Percentiles rank a stretch among this genome's conserved stretches.
Evolutionary conservation across 2,888 invertebrate genomes (phyloP).

Genomic region (Camptogramma bilineatum): DNA sequence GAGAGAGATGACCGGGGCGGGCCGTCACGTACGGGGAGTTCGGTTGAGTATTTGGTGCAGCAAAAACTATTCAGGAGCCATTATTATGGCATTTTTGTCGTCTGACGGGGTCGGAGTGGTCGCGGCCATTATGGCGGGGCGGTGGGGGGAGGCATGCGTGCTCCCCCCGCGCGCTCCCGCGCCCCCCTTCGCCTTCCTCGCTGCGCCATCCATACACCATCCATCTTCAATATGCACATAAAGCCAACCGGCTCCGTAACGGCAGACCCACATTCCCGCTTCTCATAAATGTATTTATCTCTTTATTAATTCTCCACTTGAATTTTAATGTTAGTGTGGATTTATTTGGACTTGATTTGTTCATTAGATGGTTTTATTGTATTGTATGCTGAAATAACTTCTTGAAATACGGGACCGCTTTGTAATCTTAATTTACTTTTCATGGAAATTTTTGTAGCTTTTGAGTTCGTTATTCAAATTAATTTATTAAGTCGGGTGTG

Average conservation of each 20-base stretch:
- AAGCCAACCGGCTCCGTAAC: constrained; percentile 82
- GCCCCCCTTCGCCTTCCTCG: constrained; percentile 50
- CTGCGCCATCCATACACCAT: constrained; percentile 72
- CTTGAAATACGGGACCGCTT: background rate
- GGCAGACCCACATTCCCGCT: constrained; percentile 83
- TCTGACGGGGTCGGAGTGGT: constrained; percentile 81
- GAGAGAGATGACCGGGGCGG: constrained; percentile 82
- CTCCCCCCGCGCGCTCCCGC: constrained; percentile 44
- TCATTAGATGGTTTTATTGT: constrained; percentile 29
- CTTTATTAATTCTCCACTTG: constrained; percentile 83
- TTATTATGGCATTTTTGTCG: constrained; percentile 87
- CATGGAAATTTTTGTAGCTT: constrained; percentile 4
- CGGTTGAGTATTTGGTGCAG: constrained; percentile 81
- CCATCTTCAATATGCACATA: constrained; percentile 85
- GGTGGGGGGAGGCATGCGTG: constrained; percentile 60
- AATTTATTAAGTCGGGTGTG: background rate
- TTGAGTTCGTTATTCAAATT: constrained; percentile 5
- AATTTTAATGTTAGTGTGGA: constrained; percentile 75
- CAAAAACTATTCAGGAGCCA: constrained; percentile 84
- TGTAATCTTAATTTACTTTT: constrained; percentile 14
- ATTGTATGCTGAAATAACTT: constrained; percentile 4
- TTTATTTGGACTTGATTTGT: constrained; percentile 45
- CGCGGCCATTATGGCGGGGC: constrained; percentile 78
- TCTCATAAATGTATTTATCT: constrained; percentile 84
- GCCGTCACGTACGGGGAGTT: constrained; percentile 78